phyloP scores from a whole-genome alignment of 2,888 invertebrate genomes.

The Sarcophaga subvicina region DNA sequence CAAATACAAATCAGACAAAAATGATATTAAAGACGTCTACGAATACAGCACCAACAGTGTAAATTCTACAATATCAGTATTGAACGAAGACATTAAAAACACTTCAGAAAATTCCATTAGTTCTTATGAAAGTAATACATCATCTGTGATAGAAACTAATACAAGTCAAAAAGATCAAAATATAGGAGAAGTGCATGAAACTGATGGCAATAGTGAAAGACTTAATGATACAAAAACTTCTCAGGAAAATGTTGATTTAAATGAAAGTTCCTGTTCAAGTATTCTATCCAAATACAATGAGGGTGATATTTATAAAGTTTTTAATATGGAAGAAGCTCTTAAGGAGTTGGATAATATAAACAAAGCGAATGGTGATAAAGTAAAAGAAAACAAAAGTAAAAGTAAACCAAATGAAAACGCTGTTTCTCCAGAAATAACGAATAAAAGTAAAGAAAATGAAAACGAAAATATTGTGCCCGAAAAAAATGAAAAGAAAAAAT shows the following conservation, averaged over 20 bases:
- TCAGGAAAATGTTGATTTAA: not conserved
- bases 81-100: constrained; percentile 62
- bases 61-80: constrained; percentile 7
- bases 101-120: constrained; percentile 55
- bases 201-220: not conserved
- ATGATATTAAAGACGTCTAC: not conserved
- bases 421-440: no score
- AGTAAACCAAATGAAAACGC: not conserved
- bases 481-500: constrained; percentile 40
- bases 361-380: not conserved
- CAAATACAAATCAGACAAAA: constrained; percentile 50
- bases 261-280: not conserved
- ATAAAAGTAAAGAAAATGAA: not conserved
- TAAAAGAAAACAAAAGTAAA: constrained; percentile 17
- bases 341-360: not conserved
- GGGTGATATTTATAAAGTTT: constrained; percentile 4
- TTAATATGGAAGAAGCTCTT: constrained; percentile 40
- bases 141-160: constrained; percentile 50
- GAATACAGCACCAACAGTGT: not conserved
- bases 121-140: constrained; percentile 45
- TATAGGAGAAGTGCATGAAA: constrained; percentile 18
- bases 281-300: not conserved
- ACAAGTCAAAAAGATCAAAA: constrained; percentile 22
- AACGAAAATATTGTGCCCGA: not conserved
- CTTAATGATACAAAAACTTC: not conserved